Evolutionary conservation across 1,140 invertebrate genomes (phyloP), one percentile per base, ranked within the genome.

Genomic region (Drosophila takahashii): DNA sequence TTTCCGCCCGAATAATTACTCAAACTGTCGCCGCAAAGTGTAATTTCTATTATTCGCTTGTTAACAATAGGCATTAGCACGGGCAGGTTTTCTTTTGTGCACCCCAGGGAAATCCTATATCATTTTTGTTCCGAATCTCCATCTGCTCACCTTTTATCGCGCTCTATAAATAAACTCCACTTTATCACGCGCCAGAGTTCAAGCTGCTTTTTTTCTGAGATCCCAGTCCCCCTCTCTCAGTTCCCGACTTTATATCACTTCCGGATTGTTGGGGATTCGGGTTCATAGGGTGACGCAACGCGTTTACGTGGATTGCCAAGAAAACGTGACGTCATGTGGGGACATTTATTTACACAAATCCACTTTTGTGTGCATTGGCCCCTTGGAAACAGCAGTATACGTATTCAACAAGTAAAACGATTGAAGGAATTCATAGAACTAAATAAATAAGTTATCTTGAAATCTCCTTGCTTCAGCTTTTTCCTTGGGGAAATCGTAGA

Each of bases 1-100:
- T 83, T 87, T 83, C 79, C 79, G 79, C 52, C 65, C 78, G 56
- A 69, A 69, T 77, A 86, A 86, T 81, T 81, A 59, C 51, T 54
- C 16, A 65, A 66, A 58, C 51, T 78, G 61, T 73, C 59, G 66
- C 57, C 39, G 37, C 52, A 52, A 62, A 80, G 45, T 51, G 51
- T 59, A 70, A 70, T 76, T 56, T 77, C 65, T 66, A 66, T 66
- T 51, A 45, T 50, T 69, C 59, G 59, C 60, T 59, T 42, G 62
- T 62, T 84, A 80, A 77, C 58, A 81, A 57, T 74, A 64, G n/a
- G 3, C 32, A 47, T 70, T 67, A 67, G 29, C 42, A 22, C 42
- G 15, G 10, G 4, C 18, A 4, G 57, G 18, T 13, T 50, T 27
- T 22, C 4, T 3, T 52, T 16, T 51, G 34, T 34, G 22, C 37